Conservation (phyloP, 2,797 vertebrate species). For the Catostomus latipinnis region DNA sequence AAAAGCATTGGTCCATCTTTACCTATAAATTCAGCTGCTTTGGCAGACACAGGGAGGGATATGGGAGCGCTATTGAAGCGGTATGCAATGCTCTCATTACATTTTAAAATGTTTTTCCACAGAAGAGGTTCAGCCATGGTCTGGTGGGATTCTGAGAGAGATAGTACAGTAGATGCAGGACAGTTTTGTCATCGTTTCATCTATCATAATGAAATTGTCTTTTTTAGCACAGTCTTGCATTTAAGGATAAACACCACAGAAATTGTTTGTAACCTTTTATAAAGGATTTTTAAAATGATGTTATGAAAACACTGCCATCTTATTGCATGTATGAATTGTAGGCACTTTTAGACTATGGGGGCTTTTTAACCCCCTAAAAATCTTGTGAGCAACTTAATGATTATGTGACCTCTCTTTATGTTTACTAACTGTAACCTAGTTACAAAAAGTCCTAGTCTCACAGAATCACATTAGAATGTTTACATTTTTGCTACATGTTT, state of each 20-base stretch:
- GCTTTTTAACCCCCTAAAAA: not conserved
- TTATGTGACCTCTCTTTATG: not conserved
- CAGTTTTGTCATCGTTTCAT: constrained; percentile 3
- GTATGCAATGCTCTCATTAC: constrained; percentile 59
- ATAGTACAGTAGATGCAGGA: constrained; percentile 6
- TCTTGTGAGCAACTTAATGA: not conserved
- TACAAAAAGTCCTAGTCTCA: no score
- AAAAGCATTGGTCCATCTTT: no score
- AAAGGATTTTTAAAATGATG: not conserved
- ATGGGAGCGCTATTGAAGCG: not conserved
- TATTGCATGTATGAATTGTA: not conserved
- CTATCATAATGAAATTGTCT: not conserved
- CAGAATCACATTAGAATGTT: no score
- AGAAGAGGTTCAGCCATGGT: constrained; percentile 47
- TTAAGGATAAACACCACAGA: not conserved
- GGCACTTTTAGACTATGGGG: not conserved
- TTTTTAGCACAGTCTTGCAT: not conserved
- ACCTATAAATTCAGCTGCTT: not conserved
- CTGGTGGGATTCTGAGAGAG: constrained; percentile 47
- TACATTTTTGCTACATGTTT: no score
- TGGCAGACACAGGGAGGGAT: not conserved
- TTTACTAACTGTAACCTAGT: not conserved
- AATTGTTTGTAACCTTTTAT: no score
- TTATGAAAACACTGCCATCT: not conserved
- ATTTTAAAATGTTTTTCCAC: constrained; percentile 61